phyloP scores from a whole-genome alignment of 2,888 invertebrate genomes.

The Petrophora chlorosata region DNA sequence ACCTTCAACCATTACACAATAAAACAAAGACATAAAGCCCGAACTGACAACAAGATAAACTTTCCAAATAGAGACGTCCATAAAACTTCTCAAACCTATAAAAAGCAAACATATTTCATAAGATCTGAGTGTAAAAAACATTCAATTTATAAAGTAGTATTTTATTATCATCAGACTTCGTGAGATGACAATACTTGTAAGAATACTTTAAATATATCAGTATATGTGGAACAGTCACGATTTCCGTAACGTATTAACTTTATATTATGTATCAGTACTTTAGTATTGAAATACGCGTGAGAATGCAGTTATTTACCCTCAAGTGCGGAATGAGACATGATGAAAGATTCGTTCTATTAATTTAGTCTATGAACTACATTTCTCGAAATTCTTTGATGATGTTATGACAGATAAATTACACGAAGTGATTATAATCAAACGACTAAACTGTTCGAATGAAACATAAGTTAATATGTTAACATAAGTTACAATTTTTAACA shows the following conservation, averaged over 20 bases:
- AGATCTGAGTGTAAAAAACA: background rate
- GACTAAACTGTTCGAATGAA: too few species aligned
- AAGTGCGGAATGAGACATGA: too few species aligned
- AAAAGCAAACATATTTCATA: constrained; percentile 1
- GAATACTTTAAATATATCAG: constrained; percentile 19
- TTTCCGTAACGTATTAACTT: constrained; percentile 34
- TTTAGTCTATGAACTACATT: background rate
- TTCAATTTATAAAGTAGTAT: constrained; percentile 9
- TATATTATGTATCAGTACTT: constrained; percentile 7
- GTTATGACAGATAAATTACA: too few species aligned
- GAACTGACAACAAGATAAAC: constrained; percentile 1
- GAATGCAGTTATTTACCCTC: background rate
- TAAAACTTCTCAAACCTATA: background rate
- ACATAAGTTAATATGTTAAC: too few species aligned
- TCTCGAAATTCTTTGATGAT: background rate
- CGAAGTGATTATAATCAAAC: too few species aligned
- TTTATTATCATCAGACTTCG: constrained; percentile 12
- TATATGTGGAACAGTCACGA: constrained; percentile 36
- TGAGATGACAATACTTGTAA: constrained; percentile 13
- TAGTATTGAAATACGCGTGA: constrained; percentile 1
- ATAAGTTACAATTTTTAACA: too few species aligned
- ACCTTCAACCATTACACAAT: background rate
- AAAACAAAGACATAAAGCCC: background rate
- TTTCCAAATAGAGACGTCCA: constrained; percentile 3
- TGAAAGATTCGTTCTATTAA: too few species aligned